Base-by-base conservation (phyloP, 2,888 invertebrate genomes). In the Sinohyriopsis cumingii region DNA sequence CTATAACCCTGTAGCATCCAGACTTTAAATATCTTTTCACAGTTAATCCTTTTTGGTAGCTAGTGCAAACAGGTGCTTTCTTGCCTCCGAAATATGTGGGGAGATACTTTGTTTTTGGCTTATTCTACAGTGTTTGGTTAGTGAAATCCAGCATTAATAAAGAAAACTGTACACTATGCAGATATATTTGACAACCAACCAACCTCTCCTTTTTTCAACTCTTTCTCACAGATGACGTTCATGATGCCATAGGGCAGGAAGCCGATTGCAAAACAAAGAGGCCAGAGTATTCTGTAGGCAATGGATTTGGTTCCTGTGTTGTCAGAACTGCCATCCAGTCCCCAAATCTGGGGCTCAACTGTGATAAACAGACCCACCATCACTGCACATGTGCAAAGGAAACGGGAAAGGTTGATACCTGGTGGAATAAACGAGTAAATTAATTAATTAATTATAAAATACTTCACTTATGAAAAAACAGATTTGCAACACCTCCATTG, bases 291-390 rank as follows among this genome's bases (percentile, higher is more conserved):
- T 63, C 76, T 68, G 5, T 67, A 67, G 19, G 71, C 28, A 18
- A 71, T 72, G 18, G 77, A 68, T 33, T 73, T 69, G 18, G 72
- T 63, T 28, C 68, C 59, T 24, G 69, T 28, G 15, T 67, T 72
- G 19, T 68, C 67, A 2, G 72, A 73, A 56, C 77, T 81, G 20
- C 79, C 79, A 33, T 80, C 79, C 18, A 85, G 72, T 0, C 78
- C 77, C 79, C 82, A 84, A 25, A 84, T 81, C 66, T 78, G 80
- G 1, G 85, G 84, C 66, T 84, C 83, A 19, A 78, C 67, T 0
- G 81, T 78, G 24, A 84, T 78, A 68, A 85, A 83, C 18, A 85
- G 65, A 5, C 81, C 83, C n/a, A 78, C 72, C 63, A 84, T 68
- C 7, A 84, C 82, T 1, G 78, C 76, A 0, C 72, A 64, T 1